Conservation (phyloP, 2,113 vertebrate species). For the Gymnocephalus cernua region DNA sequence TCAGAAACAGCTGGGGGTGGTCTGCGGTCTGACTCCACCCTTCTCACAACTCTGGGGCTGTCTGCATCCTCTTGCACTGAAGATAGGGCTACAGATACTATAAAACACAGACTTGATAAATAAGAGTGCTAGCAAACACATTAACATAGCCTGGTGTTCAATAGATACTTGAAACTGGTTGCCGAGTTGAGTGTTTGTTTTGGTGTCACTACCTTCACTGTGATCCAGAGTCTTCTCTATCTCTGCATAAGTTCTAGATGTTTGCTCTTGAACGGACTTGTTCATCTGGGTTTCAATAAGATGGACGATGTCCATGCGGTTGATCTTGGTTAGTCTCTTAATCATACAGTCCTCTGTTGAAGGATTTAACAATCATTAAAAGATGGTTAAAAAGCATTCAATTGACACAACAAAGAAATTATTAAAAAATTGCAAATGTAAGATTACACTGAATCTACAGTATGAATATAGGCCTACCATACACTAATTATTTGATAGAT, state of each 20-base stretch:
- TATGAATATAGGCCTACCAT: neutral
- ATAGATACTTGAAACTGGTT: neutral
- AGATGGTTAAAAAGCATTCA: slow-evolving; percentile 2
- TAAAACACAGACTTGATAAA: slow-evolving; percentile 1
- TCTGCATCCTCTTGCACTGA: slow-evolving; percentile 91
- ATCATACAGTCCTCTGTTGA: slow-evolving; percentile 90
- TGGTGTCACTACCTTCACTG: slow-evolving; percentile 89
- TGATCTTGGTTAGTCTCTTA: slow-evolving; percentile 95
- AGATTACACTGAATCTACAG: slow-evolving; percentile 12
- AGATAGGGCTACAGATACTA: slow-evolving; percentile 88
- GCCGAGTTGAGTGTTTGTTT: neutral
- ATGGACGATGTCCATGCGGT: slow-evolving; percentile 98
- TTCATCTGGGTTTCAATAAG: slow-evolving; percentile 92
- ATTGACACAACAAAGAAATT: neutral
- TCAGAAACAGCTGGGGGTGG: slow-evolving; percentile 95
- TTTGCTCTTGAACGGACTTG: slow-evolving; percentile 86
- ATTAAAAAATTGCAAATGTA: slow-evolving; percentile 1
- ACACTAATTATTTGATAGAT: slow-evolving; percentile 4
- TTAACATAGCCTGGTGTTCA: neutral
- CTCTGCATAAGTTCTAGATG: slow-evolving; percentile 88
- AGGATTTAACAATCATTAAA: slow-evolving; percentile 15
- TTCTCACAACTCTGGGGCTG: slow-evolving; percentile 83
- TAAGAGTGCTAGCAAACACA: neutral
- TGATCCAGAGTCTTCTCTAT: slow-evolving; percentile 95
- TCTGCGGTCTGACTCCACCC: slow-evolving; percentile 81